A percentile compares a stretch with the other conserved stretches of the same genome.
These are phyloP conservation scores for Asobara japonica DNA, from an alignment of 1,140 invertebrate species.

Conservation along the genomic window DNA sequence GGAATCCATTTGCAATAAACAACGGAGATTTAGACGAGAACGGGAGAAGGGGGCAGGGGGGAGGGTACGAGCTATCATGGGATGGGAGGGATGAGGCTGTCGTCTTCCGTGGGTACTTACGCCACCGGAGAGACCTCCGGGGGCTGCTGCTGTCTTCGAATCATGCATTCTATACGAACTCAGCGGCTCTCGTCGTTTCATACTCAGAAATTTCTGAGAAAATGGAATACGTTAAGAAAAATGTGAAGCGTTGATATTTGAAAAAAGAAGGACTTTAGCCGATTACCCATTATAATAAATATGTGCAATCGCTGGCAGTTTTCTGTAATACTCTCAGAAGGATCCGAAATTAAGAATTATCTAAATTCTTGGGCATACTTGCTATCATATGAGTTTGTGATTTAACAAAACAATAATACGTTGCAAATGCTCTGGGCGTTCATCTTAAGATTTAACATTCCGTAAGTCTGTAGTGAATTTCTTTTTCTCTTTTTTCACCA, in stretches of 20 bases:
- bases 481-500: no score
- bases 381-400: no score
- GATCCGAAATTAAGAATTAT: no score
- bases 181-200: slow-evolving; percentile 43
- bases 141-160: slow-evolving; percentile 52
- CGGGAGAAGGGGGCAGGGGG: slow-evolving; percentile 17
- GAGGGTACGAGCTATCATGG: background rate
- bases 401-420: no score
- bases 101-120: slow-evolving; percentile 60
- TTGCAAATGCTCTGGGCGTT: no score
- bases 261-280: background rate
- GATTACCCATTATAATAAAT: no score
- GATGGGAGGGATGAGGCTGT: slow-evolving; percentile 33
- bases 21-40: slow-evolving; percentile 60
- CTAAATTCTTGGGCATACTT: no score
- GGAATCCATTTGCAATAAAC: slow-evolving; percentile 69
- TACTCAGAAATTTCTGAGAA: background rate
- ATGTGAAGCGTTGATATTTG: background rate
- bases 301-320: no score
- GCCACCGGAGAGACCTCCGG: slow-evolving; percentile 55
- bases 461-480: no score
- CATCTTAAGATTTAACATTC: no score
- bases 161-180: slow-evolving; percentile 65
- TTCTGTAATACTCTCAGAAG: no score
- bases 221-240: background rate